Evolutionary conservation across 2,797 vertebrate species (phyloP), one percentile per base, ranked within the genome.

Genomic region (Falco naumanni): DNA sequence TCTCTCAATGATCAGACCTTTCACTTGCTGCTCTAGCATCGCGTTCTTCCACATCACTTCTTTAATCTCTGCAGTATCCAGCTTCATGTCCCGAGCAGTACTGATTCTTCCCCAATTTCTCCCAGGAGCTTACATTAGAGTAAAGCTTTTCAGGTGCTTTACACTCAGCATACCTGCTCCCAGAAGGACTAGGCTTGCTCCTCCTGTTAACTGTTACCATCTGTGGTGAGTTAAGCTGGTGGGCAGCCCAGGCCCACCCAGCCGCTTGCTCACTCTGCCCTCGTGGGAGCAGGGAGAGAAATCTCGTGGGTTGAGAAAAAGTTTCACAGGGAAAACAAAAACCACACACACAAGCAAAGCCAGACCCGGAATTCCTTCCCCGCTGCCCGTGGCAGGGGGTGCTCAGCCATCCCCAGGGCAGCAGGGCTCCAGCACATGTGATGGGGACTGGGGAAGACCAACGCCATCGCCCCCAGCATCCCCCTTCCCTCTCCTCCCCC

Each of bases 341-440:
- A 34, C 28, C 4, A 1, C 0, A 1, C 0, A 1, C 1, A 1
- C 37, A 84, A 65, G 39, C 28, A 45, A 47, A 72, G 39, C 34
- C 85, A 50, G 66, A 6, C 11, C 21, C 74, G 54, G 48, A 29
- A 43, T 50, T 33, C 7, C 34, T 48, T 60, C 45, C 13, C 21
- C 9, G 0, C 25, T 60, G 11, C 22, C 69, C 41, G 17, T 16
- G 0, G 41, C 61, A 56, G 47, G 54, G 25, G 31, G 34, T 26
- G 53, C 14, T 28, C 68, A 37, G 48, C 54, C 41, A 33, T 20
- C 61, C 2, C 19, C 34, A 43, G 61, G 53, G 48, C 1, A 66
- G 25, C 53, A 54, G 37, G 53, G 45, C 37, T 41, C 33, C 25
- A 13, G 37, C 51, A 21, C 0, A 0, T 1, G 17, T 19, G 7